Conservation (phyloP, 2,888 invertebrate genomes). For the Autographa gamma region DNA sequence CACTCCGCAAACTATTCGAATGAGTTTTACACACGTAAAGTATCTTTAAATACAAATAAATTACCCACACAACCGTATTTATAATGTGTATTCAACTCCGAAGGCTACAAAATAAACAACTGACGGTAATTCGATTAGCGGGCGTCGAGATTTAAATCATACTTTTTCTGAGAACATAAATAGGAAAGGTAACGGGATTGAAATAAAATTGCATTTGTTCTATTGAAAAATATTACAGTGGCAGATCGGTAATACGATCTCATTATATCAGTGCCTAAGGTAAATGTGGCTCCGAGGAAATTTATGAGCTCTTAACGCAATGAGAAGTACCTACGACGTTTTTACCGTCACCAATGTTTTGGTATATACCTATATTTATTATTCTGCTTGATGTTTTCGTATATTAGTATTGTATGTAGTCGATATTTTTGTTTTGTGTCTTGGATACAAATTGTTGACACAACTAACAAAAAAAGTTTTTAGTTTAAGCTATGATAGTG, state of each 20-base stretch:
- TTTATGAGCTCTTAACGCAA: constrained; percentile 65
- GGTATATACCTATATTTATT: constrained; percentile 28
- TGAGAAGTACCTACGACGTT: constrained; percentile 51
- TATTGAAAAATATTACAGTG: constrained; percentile 56
- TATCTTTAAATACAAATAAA: constrained; percentile 20
- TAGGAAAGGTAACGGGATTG: constrained; percentile 26
- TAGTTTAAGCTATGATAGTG: constrained; percentile 42
- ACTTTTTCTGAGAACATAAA: constrained; percentile 22
- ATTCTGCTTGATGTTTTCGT: constrained; percentile 42
- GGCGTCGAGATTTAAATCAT: constrained; percentile 20
- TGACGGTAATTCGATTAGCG: constrained; percentile 17
- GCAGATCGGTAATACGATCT: constrained; percentile 47
- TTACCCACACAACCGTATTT: background rate
- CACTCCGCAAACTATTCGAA: constrained; percentile 42
- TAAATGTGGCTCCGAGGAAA: constrained; percentile 56
- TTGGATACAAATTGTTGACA: too few relatives aligned
- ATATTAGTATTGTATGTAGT: too few relatives aligned
- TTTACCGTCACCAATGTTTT: constrained; percentile 34
- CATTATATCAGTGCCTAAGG: constrained; percentile 49
- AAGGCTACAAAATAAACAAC: constrained; percentile 21
- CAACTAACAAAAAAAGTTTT: constrained; percentile 23
- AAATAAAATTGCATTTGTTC: constrained; percentile 44
- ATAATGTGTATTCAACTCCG: constrained; percentile 1
- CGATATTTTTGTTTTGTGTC: too few relatives aligned
- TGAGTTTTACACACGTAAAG: constrained; percentile 21